phyloP scores from a whole-genome alignment of 2,797 vertebrate genomes.

The Micropoecilia bifurca region DNA sequence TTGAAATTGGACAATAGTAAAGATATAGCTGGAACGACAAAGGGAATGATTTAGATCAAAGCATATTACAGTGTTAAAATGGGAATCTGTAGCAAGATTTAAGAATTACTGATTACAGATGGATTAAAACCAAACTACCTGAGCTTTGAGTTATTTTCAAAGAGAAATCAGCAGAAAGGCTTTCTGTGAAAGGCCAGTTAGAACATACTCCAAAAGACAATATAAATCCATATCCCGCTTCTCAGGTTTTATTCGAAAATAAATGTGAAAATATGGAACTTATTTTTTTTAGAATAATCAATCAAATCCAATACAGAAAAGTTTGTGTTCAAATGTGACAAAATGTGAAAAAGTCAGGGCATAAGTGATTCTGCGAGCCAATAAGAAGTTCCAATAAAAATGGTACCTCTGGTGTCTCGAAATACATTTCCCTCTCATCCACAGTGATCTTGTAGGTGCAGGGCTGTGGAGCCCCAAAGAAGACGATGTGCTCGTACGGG shows the following conservation, averaged over 20 bases:
- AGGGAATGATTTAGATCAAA: neutral
- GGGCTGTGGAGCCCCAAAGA: constrained; percentile 91
- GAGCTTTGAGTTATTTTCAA: neutral
- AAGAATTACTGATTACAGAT: neutral
- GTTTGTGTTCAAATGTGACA: neutral
- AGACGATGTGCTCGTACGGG: constrained; percentile 93
- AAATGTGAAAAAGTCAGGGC: neutral
- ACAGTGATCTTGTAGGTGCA: constrained; percentile 95
- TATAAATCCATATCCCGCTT: neutral
- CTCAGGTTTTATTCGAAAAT: neutral
- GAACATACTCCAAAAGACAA: neutral
- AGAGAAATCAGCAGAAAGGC: neutral
- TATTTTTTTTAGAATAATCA: neutral
- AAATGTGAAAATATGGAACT: neutral
- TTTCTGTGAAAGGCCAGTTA: neutral
- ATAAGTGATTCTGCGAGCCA: neutral
- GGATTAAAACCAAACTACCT: neutral
- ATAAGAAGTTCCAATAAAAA: neutral
- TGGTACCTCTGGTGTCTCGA: constrained; percentile 90
- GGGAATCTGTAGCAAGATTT: neutral
- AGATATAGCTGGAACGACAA: neutral
- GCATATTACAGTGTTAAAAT: neutral
- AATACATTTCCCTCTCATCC: constrained; percentile 94
- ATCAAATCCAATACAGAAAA: neutral
- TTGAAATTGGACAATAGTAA: neutral